Base-by-base conservation (phyloP, 2,113 vertebrate species). In the Indicator indicator region DNA sequence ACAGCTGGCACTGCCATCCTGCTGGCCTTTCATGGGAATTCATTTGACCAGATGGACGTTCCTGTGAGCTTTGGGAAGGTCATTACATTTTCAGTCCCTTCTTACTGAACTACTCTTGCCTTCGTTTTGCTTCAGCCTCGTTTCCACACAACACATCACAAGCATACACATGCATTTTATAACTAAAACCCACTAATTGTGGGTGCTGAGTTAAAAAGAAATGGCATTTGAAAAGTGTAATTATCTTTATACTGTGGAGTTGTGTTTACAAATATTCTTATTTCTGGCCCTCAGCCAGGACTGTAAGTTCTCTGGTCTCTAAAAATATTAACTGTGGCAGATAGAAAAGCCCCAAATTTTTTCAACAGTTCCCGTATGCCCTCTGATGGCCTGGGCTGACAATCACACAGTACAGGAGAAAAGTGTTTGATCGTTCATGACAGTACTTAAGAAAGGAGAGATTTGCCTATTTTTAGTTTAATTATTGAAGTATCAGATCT, bases 381-480 rank as follows among this genome's bases (percentile, higher is more conserved):
- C 95, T 93, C 96, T 93, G 58, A 90, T 96, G 97, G 83, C 9
- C 12, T 3, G 2, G 65, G 7, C 5, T 69, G 67, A 50, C 91
- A 95, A 81, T 76, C 12, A 0, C 86, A 87, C 16, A 27, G 16
- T 27, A 27, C 32, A n/a, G 23, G 48, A 33, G 15, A 58, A 82
- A 88, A 40, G 16, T 17, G 40, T 9, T 36, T 74, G 30, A 4
- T 83, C 44, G 24, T 54, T 8, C 27, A 12, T 0, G 4, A 27
- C 4, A 33, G 9, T 21, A 44, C 8, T 56, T 90, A 40, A 63
- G 12, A 60, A 64, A 86, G 18, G 18, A 86, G 33, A n/a, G 9
- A 54, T 86, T 89, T 80, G 55, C 33, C 28, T 69, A 56, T 69
- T 58, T 89, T 88, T 60, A 48, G 46, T 44, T 83, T 68, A 63